Evolutionary conservation across 1,140 invertebrate species (phyloP).

Genomic region (Nephotettix cincticeps): DNA sequence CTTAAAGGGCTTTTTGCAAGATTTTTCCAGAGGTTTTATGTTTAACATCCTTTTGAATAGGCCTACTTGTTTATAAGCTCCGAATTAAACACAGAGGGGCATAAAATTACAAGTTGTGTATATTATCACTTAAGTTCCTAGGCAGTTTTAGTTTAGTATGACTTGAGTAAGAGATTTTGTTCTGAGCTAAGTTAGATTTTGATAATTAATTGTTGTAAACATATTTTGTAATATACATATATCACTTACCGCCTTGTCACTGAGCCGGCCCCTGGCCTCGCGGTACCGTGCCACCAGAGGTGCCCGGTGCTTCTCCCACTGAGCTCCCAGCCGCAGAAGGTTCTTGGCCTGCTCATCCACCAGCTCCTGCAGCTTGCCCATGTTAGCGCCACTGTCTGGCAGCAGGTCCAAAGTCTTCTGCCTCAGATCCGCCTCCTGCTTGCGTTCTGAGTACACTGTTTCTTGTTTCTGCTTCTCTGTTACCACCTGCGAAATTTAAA

Average conservation of each 20-base stretch:
- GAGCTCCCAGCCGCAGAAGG: conserved; percentile 59
- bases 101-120: no score
- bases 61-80: no score
- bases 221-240: no score
- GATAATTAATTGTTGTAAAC: no score
- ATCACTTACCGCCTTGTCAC: conserved; percentile 57
- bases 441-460: conserved; percentile 41
- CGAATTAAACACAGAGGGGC: no score
- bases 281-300: conserved; percentile 64
- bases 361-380: conserved; percentile 59
- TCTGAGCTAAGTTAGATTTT: no score
- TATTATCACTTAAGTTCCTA: no score
- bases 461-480: conserved; percentile 48
- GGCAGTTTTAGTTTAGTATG: no score
- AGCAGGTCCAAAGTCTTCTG: conserved; percentile 63
- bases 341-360: conserved; percentile 61
- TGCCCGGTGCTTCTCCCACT: conserved; percentile 68
- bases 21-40: no score
- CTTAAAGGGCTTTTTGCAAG: no score
- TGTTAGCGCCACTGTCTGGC: conserved; percentile 61
- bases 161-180: no score
- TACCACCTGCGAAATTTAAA: conserved; percentile 36
- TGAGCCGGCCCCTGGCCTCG: conserved; percentile 56
- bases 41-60: no score
- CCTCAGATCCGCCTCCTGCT: conserved; percentile 48